Evolutionary conservation across 2,113 vertebrate genomes (phyloP).

Genomic region (Lycaon pictus): DNA sequence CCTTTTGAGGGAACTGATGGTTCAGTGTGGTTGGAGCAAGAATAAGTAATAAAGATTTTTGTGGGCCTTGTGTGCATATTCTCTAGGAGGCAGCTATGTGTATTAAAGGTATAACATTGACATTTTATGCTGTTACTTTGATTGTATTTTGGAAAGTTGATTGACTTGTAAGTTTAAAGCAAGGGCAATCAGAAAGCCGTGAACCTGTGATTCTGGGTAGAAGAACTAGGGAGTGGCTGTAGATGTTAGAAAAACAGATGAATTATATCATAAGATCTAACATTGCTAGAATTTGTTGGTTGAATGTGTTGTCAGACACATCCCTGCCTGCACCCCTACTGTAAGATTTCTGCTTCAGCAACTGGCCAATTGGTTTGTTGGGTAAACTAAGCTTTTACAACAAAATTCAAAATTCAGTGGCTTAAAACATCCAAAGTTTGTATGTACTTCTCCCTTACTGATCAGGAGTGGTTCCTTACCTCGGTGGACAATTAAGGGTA

Average conservation of each 20-base stretch:
- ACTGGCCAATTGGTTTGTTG: slow-evolving; percentile 8
- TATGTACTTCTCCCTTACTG: background rate
- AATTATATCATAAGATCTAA: background rate
- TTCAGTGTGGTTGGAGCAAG: background rate
- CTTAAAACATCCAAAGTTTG: background rate
- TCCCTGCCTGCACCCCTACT: background rate
- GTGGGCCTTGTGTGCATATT: background rate
- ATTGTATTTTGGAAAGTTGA: background rate
- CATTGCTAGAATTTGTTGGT: background rate
- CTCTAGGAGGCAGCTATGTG: background rate
- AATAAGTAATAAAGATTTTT: slow-evolving; percentile 45
- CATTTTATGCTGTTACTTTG: background rate
- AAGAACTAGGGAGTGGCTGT: background rate
- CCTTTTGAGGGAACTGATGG: background rate
- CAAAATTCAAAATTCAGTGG: background rate
- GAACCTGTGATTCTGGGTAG: background rate
- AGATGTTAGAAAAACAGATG: background rate
- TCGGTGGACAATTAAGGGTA: slow-evolving; percentile 5
- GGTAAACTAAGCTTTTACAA: background rate
- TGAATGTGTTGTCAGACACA: background rate
- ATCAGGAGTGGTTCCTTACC: slow-evolving; percentile 47
- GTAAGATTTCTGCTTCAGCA: slow-evolving; percentile 15
- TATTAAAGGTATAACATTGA: background rate
- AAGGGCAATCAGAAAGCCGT: background rate
- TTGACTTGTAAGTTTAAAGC: background rate